Evolutionary conservation across 30 jellyfish, hydroid and myxozoan species (phyloP), one percentile per base, ranked within the genome.

Genomic region (Haliclystus octoradiatus): DNA sequence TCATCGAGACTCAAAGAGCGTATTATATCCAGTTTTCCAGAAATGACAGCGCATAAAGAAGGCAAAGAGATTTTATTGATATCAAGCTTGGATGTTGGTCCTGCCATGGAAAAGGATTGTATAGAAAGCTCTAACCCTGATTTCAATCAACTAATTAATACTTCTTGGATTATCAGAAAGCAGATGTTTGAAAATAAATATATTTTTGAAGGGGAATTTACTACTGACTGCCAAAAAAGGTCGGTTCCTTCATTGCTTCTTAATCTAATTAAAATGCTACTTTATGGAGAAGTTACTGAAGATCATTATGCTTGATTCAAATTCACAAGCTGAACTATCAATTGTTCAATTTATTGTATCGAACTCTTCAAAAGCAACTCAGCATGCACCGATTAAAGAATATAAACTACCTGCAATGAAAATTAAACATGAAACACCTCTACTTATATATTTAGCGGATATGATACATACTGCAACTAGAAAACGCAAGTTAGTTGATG

Each of bases 391-490:
- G 19, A 19, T 19, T 40, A 40, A 9, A 40, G 14, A 9, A 5
- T 19, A 40, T 19, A 40, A 40, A 40, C 14, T 9, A 19, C 9
- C 9, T 5, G 12, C 80, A 57, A 14, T 61, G 31, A 1, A 27
- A 52, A 46, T 30, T 46, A 31, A 0, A 19, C 15, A 31, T 1
- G 2, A 68, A 70, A 70, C 73, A 26, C 60, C 4, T 3, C 35
- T 2, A 30, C 72, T 49, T 1, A 35, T 2, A 33, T 72, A 57
- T 57, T 28, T 72, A 52, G 76, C 66, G 31, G 57, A 50, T 14
- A 30, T 72, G 83, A 52, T 72, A 60, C 83, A 53, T 50, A 52
- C 83, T 3, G 65, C 32, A 60, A 60, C 83, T 29, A 53, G 76
- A 34, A 72, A 72, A 75, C 52, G 23, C 34, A 69, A 65, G 24